Evolutionary conservation across 2,797 vertebrate genomes (phyloP).

Genomic region (Salarias fasciatus): DNA sequence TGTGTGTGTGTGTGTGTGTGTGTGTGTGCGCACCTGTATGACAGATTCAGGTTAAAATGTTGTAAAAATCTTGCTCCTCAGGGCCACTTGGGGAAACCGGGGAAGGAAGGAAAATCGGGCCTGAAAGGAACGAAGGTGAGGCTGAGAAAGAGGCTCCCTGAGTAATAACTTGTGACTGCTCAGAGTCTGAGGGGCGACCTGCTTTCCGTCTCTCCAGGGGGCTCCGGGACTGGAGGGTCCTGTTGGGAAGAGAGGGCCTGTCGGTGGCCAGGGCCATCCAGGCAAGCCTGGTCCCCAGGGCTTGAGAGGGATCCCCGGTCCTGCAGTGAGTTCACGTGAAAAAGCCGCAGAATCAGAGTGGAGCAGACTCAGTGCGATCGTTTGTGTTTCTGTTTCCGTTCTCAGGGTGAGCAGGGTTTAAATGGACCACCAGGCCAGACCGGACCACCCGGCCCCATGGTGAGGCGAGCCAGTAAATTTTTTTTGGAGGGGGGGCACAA

Average conservation of each 20-base stretch:
- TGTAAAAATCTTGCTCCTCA: conserved; percentile 48
- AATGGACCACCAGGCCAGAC: conserved; percentile 92
- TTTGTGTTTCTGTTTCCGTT: conserved; percentile 16
- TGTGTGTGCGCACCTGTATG: conserved; percentile 14
- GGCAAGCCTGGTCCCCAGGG: conserved; percentile 92
- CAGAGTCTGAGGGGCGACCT: not conserved
- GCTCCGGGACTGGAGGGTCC: conserved; percentile 91
- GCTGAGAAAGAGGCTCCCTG: not conserved
- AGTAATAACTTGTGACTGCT: conserved; percentile 4
- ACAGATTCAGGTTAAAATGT: conserved; percentile 36
- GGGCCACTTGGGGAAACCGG: conserved; percentile 82
- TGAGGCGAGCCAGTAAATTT: conserved; percentile 76
- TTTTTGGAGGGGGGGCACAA: too few species aligned
- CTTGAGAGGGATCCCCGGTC: conserved; percentile 93
- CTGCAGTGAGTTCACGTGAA: conserved; percentile 85
- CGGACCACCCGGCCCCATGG: conserved; percentile 96
- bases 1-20: conserved; percentile 1
- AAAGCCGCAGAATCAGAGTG: not conserved
- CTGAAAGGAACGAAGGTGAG: conserved; percentile 81
- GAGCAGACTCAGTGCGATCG: not conserved
- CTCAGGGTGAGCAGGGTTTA: conserved; percentile 96
- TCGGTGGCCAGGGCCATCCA: conserved; percentile 91
- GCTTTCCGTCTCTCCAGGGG: conserved; percentile 79
- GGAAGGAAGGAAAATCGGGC: conserved; percentile 77
- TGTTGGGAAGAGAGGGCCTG: conserved; percentile 92